These are phyloP conservation scores for Cyclina sinensis DNA, from an alignment of 1,140 invertebrate species.

Conservation along the genomic window DNA sequence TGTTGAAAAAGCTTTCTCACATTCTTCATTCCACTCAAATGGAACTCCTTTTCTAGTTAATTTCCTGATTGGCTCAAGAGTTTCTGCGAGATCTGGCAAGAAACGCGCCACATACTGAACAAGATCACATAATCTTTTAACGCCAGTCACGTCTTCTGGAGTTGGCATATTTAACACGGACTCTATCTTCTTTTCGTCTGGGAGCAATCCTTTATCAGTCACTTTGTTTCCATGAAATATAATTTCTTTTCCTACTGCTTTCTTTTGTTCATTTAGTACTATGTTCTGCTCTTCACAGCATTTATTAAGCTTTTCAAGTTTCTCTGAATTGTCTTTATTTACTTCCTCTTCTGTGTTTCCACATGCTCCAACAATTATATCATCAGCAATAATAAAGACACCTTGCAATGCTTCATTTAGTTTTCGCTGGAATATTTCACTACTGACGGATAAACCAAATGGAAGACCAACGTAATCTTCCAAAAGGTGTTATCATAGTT, in stretches of 20 bases:
- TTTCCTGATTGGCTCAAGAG: not conserved
- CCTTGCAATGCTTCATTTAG: slow-evolving; percentile 1
- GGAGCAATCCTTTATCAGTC: no score
- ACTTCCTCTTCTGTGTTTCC: no score
- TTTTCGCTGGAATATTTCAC: slow-evolving; percentile 50
- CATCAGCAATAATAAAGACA: slow-evolving; percentile 40
- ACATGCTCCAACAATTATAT: slow-evolving; percentile 45
- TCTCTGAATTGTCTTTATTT: no score
- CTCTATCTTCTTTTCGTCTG: no score
- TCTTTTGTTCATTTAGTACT: no score
- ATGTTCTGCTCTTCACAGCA: no score
- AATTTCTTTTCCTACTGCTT: no score
- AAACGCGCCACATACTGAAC: slow-evolving; percentile 84
- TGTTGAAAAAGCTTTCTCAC: slow-evolving; percentile 27
- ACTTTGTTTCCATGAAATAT: no score
- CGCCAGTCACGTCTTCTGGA: no score
- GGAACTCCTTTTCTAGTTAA: slow-evolving; percentile 27
- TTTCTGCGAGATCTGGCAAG: slow-evolving; percentile 79
- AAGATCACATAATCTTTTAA: no score
- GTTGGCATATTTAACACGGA: no score
- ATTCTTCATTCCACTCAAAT: slow-evolving; percentile 7
- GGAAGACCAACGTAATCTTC: slow-evolving; percentile 33
- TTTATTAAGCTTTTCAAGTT: no score
- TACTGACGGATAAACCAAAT: not conserved
- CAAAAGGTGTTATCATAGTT: slow-evolving; percentile 69